A percentile compares a stretch with the other conserved stretches of the same genome.
These are phyloP conservation scores for Panthera tigris DNA, from an alignment of 2,113 vertebrate species.

Conservation along the genomic window DNA sequence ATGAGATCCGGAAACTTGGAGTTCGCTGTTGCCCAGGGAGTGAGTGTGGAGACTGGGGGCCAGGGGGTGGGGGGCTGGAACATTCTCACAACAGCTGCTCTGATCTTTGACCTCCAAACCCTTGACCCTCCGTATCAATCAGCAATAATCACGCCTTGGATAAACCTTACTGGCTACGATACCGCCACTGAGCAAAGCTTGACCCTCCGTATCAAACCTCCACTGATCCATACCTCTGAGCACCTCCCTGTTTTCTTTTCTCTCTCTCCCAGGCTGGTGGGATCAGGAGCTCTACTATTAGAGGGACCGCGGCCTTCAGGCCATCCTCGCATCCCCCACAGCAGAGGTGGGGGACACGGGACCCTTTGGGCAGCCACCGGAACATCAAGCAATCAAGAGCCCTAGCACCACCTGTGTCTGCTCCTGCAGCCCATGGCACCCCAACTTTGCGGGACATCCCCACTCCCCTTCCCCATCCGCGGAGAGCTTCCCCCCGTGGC, in stretches of 20 bases:
- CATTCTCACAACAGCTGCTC: neutral
- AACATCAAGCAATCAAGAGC: neutral
- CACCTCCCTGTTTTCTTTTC: neutral
- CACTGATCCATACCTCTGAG: neutral
- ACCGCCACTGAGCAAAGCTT: too few species aligned
- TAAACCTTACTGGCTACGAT: too few species aligned
- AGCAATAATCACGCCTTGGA: too few species aligned
- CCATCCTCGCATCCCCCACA: neutral
- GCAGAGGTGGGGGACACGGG: neutral
- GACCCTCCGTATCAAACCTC: neutral
- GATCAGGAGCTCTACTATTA: slow-evolving; percentile 92
- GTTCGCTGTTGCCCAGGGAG: slow-evolving; percentile 91
- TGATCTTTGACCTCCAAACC: neutral
- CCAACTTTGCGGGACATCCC: neutral
- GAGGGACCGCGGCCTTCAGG: neutral
- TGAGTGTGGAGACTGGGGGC: slow-evolving; percentile 76
- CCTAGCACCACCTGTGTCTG: neutral
- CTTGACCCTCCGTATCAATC: neutral
- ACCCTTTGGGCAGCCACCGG: neutral
- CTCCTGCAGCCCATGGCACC: neutral
- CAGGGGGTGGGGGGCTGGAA: neutral
- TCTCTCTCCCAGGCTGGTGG: slow-evolving; percentile 87
- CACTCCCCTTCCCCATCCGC: neutral
- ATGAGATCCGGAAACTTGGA: slow-evolving; percentile 91
- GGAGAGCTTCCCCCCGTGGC: neutral